Evolutionary conservation across 2,888 invertebrate species (phyloP).

Genomic region (Parasteatoda lunata): DNA sequence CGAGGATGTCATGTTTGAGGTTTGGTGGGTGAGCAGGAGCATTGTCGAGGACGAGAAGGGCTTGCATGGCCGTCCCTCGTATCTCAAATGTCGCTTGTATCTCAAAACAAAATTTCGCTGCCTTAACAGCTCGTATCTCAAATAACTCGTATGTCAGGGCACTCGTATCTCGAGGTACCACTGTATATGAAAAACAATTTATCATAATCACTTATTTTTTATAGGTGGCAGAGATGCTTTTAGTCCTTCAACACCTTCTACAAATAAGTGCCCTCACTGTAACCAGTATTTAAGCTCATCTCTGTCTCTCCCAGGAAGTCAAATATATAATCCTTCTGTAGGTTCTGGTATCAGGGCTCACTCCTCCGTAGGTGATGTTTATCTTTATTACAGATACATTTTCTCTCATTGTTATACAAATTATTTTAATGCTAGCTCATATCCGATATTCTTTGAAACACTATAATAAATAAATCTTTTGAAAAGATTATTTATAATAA

Average conservation of each 20-base stretch:
- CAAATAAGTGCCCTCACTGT: slow-evolving; percentile 82
- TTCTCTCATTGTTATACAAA: background rate
- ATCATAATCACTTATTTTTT: slow-evolving; percentile 3
- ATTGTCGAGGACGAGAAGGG: no score
- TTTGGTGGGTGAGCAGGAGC: no score
- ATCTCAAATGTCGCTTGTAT: no score
- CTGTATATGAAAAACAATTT: background rate
- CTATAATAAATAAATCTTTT: background rate
- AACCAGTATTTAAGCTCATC: slow-evolving; percentile 78
- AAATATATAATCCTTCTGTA: slow-evolving; percentile 36
- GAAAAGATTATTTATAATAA: background rate
- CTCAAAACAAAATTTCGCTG: no score
- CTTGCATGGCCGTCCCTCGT: no score
- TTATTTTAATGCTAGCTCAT: background rate
- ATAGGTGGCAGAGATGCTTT: slow-evolving; percentile 72
- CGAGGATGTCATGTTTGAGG: no score
- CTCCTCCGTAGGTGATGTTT: slow-evolving; percentile 67
- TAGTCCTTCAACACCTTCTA: slow-evolving; percentile 77
- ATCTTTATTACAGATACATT: slow-evolving; percentile 19
- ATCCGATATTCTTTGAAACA: background rate
- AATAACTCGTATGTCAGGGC: no score
- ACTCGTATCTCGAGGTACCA: background rate
- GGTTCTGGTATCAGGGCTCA: slow-evolving; percentile 65
- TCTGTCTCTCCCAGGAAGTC: slow-evolving; percentile 37
- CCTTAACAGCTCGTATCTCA: no score